Conservation (phyloP, 2,113 vertebrate genomes). For the Tylochromis polylepis region DNA sequence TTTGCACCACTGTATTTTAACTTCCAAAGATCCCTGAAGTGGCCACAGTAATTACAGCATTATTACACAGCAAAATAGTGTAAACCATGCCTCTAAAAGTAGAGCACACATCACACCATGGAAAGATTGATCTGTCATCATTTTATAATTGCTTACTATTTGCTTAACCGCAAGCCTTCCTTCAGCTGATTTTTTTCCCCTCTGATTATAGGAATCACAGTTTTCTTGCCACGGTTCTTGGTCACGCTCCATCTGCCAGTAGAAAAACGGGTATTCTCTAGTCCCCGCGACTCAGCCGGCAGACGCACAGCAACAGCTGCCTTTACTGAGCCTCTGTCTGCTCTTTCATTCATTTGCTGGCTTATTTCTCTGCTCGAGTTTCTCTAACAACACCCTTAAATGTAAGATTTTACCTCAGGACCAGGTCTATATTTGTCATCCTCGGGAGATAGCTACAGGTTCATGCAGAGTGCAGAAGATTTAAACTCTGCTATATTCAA, state of each 20-base stretch:
- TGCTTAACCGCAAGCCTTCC: slow-evolving; percentile 12
- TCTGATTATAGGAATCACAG: slow-evolving; percentile 35
- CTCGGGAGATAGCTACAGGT: not conserved
- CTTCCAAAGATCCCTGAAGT: not conserved
- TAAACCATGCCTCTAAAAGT: not conserved
- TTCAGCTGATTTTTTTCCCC: not conserved
- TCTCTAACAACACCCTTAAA: not conserved
- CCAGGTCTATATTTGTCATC: not conserved
- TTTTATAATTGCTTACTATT: slow-evolving; percentile 26
- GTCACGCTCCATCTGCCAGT: slow-evolving; percentile 13
- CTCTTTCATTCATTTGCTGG: not conserved
- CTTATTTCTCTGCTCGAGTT: not conserved
- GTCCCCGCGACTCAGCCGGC: slow-evolving; percentile 30
- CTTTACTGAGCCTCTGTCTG: not conserved
- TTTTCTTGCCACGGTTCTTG: slow-evolving; percentile 58
- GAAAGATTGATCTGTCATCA: not conserved
- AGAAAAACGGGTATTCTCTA: slow-evolving; percentile 49
- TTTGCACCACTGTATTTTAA: slow-evolving; percentile 32
- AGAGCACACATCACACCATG: not conserved
- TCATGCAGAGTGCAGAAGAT: not conserved
- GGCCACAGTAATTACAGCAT: slow-evolving; percentile 38
- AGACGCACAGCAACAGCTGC: slow-evolving; percentile 52
- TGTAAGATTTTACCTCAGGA: slow-evolving; percentile 25
- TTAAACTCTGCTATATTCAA: slow-evolving; percentile 1
- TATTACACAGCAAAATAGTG: not conserved